Evolutionary conservation across 2,888 invertebrate species (phyloP).

Genomic region (Volucella inflata): DNA sequence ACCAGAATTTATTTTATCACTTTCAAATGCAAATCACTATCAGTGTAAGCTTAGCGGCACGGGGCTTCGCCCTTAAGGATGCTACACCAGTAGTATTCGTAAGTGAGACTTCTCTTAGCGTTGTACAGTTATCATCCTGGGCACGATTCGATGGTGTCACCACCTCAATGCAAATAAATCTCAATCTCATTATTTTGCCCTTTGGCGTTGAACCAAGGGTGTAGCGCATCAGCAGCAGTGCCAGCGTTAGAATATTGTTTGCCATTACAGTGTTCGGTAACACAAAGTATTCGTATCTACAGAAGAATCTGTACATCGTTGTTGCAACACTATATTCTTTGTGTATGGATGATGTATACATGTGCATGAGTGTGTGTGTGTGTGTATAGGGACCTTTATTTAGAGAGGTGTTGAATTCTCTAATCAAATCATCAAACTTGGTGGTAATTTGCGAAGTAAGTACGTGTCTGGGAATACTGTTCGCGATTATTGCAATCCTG

Average conservation of each 20-base stretch:
- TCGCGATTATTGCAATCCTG: slow-evolving; percentile 32
- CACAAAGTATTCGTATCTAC: not conserved
- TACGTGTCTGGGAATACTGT: slow-evolving; percentile 62
- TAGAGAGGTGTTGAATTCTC: slow-evolving; percentile 49
- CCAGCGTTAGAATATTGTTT: slow-evolving; percentile 49
- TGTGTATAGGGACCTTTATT: slow-evolving; percentile 21
- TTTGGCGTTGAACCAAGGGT: slow-evolving; percentile 50
- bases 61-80: slow-evolving; percentile 45
- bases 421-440: slow-evolving; percentile 68
- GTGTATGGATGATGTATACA: too few species aligned
- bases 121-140: slow-evolving; percentile 62
- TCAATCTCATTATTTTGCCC: slow-evolving; percentile 71
- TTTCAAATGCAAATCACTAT: slow-evolving; percentile 73
- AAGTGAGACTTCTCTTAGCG: slow-evolving; percentile 39
- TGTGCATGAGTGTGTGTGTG: slow-evolving; percentile 3
- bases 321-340: slow-evolving; percentile 22
- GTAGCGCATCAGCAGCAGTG: slow-evolving; percentile 16
- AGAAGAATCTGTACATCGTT: slow-evolving; percentile 1
- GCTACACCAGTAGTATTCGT: slow-evolving; percentile 6
- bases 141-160: slow-evolving; percentile 67
- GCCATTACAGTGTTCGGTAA: slow-evolving; percentile 34
- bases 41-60: slow-evolving; percentile 34
- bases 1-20: slow-evolving; percentile 72
- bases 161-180: slow-evolving; percentile 71
- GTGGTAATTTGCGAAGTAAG: slow-evolving; percentile 66